Percentiles rank a stretch among this genome's conserved stretches.
These are phyloP conservation scores for Acyrthosiphon pisum DNA, from an alignment of 1,140 invertebrate species.

Conservation along the genomic window DNA sequence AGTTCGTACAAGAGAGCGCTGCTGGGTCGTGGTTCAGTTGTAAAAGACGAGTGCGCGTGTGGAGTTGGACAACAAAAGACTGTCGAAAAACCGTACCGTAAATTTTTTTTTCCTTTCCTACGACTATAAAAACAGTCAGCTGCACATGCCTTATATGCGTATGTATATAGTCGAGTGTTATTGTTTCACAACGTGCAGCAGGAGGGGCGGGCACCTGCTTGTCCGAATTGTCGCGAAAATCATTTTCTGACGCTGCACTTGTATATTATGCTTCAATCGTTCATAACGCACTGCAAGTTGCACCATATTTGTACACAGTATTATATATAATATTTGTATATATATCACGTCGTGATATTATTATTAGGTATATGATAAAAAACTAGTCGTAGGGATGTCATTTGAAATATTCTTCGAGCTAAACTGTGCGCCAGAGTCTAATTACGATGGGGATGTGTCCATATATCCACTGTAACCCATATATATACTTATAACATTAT, in stretches of 20 bases:
- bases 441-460: slow-evolving; percentile 1
- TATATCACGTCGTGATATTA: neutral
- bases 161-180: neutral
- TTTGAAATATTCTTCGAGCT: neutral
- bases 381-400: neutral
- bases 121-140: slow-evolving; percentile 50
- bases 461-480: neutral
- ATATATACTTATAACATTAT: no score
- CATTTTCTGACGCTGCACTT: neutral
- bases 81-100: slow-evolving; percentile 47
- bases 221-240: slow-evolving; percentile 46
- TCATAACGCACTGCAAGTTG: neutral
- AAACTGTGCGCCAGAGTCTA: neutral
- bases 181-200: slow-evolving; percentile 3
- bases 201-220: slow-evolving; percentile 35
- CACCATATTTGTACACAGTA: no score
- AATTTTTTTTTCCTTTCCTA: neutral
- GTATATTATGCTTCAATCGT: neutral
- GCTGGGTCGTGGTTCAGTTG: neutral
- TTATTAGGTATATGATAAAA: neutral
- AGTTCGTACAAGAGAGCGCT: neutral
- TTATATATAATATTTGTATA: no score
- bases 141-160: slow-evolving; percentile 8
- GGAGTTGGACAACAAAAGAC: slow-evolving; percentile 42
- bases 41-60: slow-evolving; percentile 29